Percentiles rank a stretch among this genome's conserved stretches.
These are phyloP conservation scores for Saxidomus purpurata DNA, from an alignment of 1,140 invertebrate genomes.

Conservation along the genomic window DNA sequence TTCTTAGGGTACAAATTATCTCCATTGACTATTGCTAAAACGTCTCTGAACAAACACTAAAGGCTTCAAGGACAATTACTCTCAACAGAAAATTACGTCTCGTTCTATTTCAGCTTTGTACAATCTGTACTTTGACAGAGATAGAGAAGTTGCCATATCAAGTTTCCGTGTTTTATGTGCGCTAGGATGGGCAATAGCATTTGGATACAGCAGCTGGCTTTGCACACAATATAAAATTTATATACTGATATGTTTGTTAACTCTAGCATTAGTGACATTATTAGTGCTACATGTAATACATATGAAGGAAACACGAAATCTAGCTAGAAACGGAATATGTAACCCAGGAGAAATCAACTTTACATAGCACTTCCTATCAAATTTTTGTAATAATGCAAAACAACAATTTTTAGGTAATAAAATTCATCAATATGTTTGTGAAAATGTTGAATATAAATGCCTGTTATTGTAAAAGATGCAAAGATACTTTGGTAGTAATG, in stretches of 20 bases:
- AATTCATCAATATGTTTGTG: no score
- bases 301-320: background rate
- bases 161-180: constrained; percentile 29
- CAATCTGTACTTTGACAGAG: constrained; percentile 26
- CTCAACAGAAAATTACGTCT: background rate
- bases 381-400: no score
- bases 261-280: background rate
- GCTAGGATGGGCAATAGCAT: background rate
- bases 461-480: no score
- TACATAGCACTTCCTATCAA: no score
- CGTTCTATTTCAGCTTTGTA: constrained; percentile 16
- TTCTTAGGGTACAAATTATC: no score
- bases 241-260: background rate
- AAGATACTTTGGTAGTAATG: no score
- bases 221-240: constrained; percentile 47
- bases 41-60: no score
- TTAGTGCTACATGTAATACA: constrained; percentile 7
- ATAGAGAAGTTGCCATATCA: constrained; percentile 35
- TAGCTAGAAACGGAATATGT: background rate
- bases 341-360: no score
- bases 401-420: no score
- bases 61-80: no score
- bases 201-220: constrained; percentile 42
- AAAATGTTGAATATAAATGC: no score
- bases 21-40: no score